These are phyloP conservation scores for Ctenochaetus hawaiiensis DNA, from an alignment of 2,797 vertebrate species.

Conservation along the genomic window DNA sequence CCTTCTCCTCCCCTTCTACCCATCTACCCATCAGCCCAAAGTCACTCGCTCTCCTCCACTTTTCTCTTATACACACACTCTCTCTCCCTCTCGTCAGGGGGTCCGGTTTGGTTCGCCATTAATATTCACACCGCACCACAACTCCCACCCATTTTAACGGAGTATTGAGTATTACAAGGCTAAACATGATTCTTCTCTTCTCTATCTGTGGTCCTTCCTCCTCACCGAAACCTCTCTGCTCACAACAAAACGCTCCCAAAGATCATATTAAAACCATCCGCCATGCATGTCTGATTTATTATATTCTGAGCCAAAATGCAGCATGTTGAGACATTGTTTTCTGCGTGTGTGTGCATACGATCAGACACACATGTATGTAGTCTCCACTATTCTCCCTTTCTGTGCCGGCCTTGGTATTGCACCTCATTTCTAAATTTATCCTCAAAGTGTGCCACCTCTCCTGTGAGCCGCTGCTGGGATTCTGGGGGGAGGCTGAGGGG, in stretches of 20 bases:
- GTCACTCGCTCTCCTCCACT: constrained; percentile 36
- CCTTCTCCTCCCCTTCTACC: constrained; percentile 32
- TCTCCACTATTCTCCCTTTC: constrained; percentile 59
- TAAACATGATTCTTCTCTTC: constrained; percentile 11
- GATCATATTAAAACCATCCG: constrained; percentile 2
- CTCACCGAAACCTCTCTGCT: neutral
- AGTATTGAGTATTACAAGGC: constrained; percentile 25
- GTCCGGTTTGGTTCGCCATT: constrained; percentile 56
- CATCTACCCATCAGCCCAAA: constrained; percentile 49
- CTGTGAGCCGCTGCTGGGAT: constrained; percentile 91
- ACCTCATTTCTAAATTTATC: constrained; percentile 90
- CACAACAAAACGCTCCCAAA: neutral
- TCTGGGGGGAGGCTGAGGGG: constrained; percentile 60
- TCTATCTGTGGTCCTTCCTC: constrained; percentile 2
- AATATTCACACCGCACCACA: constrained; percentile 56
- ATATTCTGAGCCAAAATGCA: neutral
- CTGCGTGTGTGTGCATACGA: constrained; percentile 16
- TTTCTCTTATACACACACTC: constrained; percentile 23
- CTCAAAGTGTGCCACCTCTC: constrained; percentile 95
- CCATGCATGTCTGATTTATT: constrained; percentile 11
- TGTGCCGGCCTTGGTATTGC: constrained; percentile 82
- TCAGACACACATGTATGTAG: constrained; percentile 55
- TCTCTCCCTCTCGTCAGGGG: constrained; percentile 57
- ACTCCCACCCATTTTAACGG: constrained; percentile 39
- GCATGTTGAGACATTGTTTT: constrained; percentile 30